phyloP scores from a whole-genome alignment of 2,888 invertebrate genomes.

The Alviniconcha strummeri region DNA sequence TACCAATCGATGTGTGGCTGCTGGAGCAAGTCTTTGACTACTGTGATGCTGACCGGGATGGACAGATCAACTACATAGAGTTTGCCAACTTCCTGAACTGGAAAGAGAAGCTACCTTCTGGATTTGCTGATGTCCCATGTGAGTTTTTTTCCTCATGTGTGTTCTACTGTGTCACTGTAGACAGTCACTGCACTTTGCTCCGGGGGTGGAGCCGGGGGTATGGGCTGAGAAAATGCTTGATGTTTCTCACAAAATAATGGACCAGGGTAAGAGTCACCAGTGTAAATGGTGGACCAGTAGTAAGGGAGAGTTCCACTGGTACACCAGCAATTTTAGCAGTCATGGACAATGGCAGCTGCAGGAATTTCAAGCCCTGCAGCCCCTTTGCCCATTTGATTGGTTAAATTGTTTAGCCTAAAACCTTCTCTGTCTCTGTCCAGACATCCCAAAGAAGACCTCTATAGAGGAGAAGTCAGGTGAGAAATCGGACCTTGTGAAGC shows the following conservation, averaged over 20 bases:
- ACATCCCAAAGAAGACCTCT: not conserved
- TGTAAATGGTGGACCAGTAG: too few relatives aligned
- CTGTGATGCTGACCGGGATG: conserved; percentile 69
- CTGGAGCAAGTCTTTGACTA: conserved; percentile 68
- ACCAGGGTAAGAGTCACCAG: too few relatives aligned
- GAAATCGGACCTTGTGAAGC: conserved; percentile 10
- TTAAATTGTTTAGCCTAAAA: not conserved
- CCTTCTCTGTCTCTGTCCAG: not conserved
- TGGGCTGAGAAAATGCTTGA: too few relatives aligned
- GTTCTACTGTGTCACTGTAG: too few relatives aligned
- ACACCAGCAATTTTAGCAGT: too few relatives aligned
- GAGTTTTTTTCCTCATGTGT: conserved; percentile 3
- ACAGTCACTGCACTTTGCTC: too few relatives aligned
- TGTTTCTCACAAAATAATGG: too few relatives aligned
- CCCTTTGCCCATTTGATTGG: not conserved
- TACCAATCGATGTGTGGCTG: conserved; percentile 69
- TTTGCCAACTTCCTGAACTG: conserved; percentile 73
- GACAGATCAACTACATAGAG: conserved; percentile 69
- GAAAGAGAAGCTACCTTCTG: conserved; percentile 70
- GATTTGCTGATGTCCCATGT: conserved; percentile 47
- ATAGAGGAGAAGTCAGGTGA: conserved; percentile 18
- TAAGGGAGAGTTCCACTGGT: too few relatives aligned
- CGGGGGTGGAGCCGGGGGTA: too few relatives aligned
- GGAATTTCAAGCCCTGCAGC: not conserved
- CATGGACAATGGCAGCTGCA: too few relatives aligned